Base-by-base conservation (phyloP, 92 coral and sea anemone genomes). In the Paragorgia papillata region DNA sequence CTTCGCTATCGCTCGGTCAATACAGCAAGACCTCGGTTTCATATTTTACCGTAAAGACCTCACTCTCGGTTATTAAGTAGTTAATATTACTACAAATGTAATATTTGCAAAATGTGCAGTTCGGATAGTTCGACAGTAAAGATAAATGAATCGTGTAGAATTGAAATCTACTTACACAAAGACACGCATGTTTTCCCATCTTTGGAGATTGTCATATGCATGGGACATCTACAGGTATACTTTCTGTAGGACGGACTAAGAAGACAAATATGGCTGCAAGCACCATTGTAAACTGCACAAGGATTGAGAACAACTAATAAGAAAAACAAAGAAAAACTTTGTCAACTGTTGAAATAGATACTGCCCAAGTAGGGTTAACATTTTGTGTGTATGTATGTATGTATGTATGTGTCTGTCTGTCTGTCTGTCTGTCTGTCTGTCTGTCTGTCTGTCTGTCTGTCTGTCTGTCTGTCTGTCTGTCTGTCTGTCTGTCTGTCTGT, bases 191-290 rank as follows among this genome's bases (percentile, higher is more conserved):
- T 82, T 30, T 30, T 80, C 31, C 87, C 85, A 69, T 89, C 75
- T 25, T 79, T 74, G 31, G 86, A 30, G 79, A 86, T 85, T 56
- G 66, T 86, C 92, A 90, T 86, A 39, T 85, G 85, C 58, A 79
- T 85, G 0, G 98, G 97, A 49, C 98, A 94, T 43, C 88, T 80
- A 48, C 98, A 94, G 14, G 88, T 85, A 67, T 75, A 75, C 21
- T 62, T 65, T 56, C 81, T 82, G 5, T 80, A 70, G 12, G 57
- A 34, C 8, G 90, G 89, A 49, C 85, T 86, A 34, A 92, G 82
- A 17, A 94, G 84, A 69, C 98, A 94, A 21, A 94, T 82, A 74
- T 94, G 97, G 55, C 97, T 94, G n/a, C 98, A 94, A 29, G 81
- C 98, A 3, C 92, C 92, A 74, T 94, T 91, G 35, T 86, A 80